Evolutionary conservation across 2,113 vertebrate genomes (phyloP), one percentile per base, ranked within the genome.

Genomic region (Carlito syrichta): DNA sequence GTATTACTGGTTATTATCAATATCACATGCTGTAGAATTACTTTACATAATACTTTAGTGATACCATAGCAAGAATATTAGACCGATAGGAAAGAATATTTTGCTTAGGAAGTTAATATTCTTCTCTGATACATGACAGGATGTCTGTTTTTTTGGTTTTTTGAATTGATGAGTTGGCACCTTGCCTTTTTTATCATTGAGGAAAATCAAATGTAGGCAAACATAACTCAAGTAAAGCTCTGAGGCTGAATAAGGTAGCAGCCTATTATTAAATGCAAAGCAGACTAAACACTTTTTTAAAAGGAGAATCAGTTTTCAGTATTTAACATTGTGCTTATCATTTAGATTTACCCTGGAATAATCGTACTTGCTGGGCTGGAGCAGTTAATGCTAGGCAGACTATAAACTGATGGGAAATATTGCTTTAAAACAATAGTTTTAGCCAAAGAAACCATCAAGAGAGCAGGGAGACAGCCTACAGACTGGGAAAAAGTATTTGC

Each of bases 201-300:
- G 43, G 89, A 93, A 98, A 98, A 94, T 78, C 95, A 98, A 98
- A 94, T 90, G 79, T 52, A 45, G 85, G 89, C 96, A 95, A 85
- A 71, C 86, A 35, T 84, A 98, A 97, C 86, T 97, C 97, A 95
- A 96, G 89, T 43, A 94, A 68, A 97, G 62, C 87, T 95, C 79
- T 92, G 69, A 98, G 98, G 98, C 94, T 69, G 96, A 98, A 97
- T 93, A 97, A 98, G 94, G 92, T 90, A 96, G 92, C 63, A 83
- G 88, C 86, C 96, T 98, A 91, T 98, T 98, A 98, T 98, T 97
- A 96, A 97, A 97, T 86, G 66, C 63, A 95, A 96, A 98, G 96
- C 96, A 98, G 96, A 98, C 97, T 98, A 97, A 98, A 98, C 96
- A 87, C 9, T 68, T 96, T n/a, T 89, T 95, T 89, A 95, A 79